Conservation (phyloP, 2,797 vertebrate species). For the Ara ararauna region DNA sequence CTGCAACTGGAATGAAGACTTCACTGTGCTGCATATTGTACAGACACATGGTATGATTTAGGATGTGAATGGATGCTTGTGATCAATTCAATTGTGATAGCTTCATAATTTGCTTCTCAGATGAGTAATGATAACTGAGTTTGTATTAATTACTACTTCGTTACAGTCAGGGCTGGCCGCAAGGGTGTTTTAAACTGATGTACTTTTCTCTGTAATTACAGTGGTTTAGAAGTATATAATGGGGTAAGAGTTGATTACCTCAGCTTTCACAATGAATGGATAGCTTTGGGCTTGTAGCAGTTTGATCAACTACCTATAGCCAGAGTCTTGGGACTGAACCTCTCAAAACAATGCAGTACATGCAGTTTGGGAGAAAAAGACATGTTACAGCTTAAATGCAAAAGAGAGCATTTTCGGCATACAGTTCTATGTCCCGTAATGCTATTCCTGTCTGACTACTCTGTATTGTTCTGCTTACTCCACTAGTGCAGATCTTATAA, state of each 20-base stretch:
- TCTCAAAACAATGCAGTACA: background rate
- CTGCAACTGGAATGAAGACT: background rate
- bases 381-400: background rate
- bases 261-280: background rate
- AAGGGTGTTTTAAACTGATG: background rate
- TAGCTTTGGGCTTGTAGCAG: background rate
- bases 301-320: background rate
- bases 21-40: background rate
- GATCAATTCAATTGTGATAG: background rate
- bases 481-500: background rate
- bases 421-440: background rate
- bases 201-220: background rate
- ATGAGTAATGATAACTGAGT: background rate
- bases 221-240: background rate
- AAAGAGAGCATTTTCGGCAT: background rate
- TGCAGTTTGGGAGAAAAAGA: background rate
- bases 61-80: background rate
- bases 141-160: slow-evolving; percentile 4
- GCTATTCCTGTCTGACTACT: background rate
- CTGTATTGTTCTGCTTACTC: background rate
- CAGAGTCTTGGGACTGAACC: background rate
- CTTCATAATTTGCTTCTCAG: slow-evolving; percentile 2
- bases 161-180: background rate
- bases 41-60: background rate
- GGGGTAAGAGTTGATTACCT: background rate